Percentiles rank a stretch among this genome's conserved stretches.
Conservation (phyloP, 2,113 vertebrate species). For the Laticauda colubrina region DNA sequence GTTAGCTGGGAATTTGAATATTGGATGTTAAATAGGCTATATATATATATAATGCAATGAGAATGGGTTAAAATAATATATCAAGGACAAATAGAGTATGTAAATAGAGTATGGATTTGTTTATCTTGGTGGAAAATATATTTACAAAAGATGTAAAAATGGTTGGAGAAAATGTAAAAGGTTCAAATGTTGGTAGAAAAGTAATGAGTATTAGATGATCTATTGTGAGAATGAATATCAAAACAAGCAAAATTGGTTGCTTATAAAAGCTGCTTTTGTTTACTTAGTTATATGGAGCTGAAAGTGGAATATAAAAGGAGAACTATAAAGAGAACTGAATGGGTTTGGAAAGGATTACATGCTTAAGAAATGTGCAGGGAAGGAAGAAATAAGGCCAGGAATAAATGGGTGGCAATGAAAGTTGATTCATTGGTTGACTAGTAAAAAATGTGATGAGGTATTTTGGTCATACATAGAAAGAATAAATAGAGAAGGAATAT, state of each 20-base stretch:
- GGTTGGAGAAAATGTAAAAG: not conserved
- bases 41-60: not conserved
- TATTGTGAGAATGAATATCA: not conserved
- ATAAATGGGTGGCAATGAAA: not conserved
- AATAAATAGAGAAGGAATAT: not conserved
- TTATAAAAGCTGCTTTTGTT: not conserved
- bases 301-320: not conserved
- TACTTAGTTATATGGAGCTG: not conserved
- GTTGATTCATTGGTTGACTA: not conserved
- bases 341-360: not conserved
- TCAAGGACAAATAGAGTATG: not conserved
- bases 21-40: not conserved
- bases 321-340: not conserved
- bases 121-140: not conserved
- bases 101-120: not conserved
- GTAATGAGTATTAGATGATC: not conserved
- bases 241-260: not conserved
- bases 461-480: not conserved
- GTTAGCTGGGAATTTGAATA: not conserved
- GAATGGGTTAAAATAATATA: not conserved
- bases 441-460: not conserved
- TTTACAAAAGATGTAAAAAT: not conserved
- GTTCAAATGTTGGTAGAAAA: not conserved
- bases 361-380: not conserved
- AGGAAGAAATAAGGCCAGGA: not conserved